Base-by-base conservation (phyloP, 2,113 vertebrate genomes). In the Malurus alboscapulatus region DNA sequence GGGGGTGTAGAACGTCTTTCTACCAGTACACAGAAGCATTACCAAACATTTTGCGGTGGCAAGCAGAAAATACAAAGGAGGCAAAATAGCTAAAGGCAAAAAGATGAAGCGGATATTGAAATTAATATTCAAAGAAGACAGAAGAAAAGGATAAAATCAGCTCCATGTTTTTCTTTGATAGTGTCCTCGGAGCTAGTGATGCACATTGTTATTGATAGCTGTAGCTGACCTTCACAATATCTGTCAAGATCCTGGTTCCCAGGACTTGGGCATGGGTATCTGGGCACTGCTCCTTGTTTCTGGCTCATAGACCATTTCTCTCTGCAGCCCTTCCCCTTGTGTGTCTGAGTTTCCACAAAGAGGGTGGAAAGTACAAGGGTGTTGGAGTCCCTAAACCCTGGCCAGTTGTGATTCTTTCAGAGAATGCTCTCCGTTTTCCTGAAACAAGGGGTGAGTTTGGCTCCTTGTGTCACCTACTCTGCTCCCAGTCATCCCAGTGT, bases 61-160 rank as follows among this genome's bases (percentile, higher is more conserved):
- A 88, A 77, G 12, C 38, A 83, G 63, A 66, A 94, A 95, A 83
- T 47, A 66, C 12, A 67, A 91, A 81, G 38, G 57, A 77, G 12
- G 26, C 15, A 68, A 82, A 92, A 63, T 22, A 89, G 42, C 2
- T 53, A 87, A 87, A 87, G 65, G 66, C 27, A 22, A 61, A 76
- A 87, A 83, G 51, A 84, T 45, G 32, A 30, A 94, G 55, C 32
- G 73, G 75, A 85, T 61, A 90, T 53, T 2, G 4, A 88, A 83
- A 79, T 83, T 93, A 82, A 82, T 61, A 85, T 72, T 82, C 58
- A 34, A 29, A 78, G 51, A 69, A 13, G 10, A 15, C 50, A 87
- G 66, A 76, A 26, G 13, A 87, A 79, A 79, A 90, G 7, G 59
- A 25, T 84, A 55, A 83, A 71, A 84, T 80, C 44, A 67, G 30